phyloP scores from a whole-genome alignment of 2,888 invertebrate species.

The Polietes domitor region DNA sequence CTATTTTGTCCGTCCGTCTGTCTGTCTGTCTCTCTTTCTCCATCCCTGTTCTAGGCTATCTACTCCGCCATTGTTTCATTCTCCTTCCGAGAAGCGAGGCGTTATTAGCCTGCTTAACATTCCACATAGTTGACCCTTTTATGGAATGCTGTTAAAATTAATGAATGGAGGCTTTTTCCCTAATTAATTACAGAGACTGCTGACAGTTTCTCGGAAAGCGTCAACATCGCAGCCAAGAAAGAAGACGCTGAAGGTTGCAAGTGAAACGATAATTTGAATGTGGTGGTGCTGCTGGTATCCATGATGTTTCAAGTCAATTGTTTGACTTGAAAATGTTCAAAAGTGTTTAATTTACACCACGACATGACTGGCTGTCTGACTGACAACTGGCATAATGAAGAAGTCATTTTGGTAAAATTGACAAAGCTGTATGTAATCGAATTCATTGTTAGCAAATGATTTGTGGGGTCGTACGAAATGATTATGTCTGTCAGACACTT shows the following conservation, averaged over 20 bases:
- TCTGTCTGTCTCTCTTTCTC: neutral
- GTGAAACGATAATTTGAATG: constrained; percentile 9
- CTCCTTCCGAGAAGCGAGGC: neutral
- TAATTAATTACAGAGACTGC: constrained; percentile 38
- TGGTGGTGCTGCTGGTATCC: neutral
- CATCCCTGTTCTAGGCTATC: too few species aligned
- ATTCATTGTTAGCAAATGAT: neutral
- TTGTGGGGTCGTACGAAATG: too few species aligned
- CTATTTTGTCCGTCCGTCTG: constrained; percentile 6
- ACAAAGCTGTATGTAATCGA: neutral
- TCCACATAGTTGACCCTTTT: constrained; percentile 35
- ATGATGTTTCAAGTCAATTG: constrained; percentile 14
- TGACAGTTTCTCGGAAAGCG: constrained; percentile 1
- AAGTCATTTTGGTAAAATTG: neutral
- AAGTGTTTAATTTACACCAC: neutral
- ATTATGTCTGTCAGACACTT: too few species aligned
- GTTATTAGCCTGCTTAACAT: constrained; percentile 35
- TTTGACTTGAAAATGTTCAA: neutral
- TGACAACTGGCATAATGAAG: neutral
- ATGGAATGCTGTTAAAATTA: constrained; percentile 28
- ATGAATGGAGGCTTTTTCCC: constrained; percentile 29
- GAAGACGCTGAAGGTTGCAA: neutral
- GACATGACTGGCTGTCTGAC: neutral
- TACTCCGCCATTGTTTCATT: neutral
- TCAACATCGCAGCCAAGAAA: neutral